These are phyloP conservation scores for Eupithecia exiguata DNA, from an alignment of 2,888 invertebrate genomes.

Conservation along the genomic window DNA sequence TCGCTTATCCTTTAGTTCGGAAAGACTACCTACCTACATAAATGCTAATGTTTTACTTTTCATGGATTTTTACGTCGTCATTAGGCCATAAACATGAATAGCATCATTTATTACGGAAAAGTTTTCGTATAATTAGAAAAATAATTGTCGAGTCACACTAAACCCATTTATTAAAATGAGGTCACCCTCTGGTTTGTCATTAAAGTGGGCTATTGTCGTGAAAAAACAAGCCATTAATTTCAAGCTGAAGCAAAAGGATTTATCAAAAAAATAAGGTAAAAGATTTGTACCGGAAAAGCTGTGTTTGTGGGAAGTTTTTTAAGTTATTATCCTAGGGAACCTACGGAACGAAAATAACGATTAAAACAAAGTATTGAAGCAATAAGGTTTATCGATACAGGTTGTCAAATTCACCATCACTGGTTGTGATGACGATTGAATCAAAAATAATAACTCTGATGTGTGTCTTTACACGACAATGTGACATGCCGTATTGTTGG, in stretches of 20 bases:
- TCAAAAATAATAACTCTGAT: too few species aligned
- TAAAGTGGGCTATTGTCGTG: constrained; percentile 38
- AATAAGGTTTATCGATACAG: not conserved
- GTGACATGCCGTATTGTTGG: too few species aligned
- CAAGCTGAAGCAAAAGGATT: constrained; percentile 1
- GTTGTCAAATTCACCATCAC: not conserved
- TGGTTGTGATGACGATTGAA: not conserved
- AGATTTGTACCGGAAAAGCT: not conserved
- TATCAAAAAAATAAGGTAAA: constrained; percentile 1
- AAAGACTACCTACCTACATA: not conserved
- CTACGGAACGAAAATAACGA: too few species aligned
- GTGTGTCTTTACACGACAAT: not conserved
- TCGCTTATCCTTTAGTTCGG: not conserved
- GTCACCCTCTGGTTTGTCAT: constrained; percentile 45
- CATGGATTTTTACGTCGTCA: constrained; percentile 21
- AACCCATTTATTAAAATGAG: constrained; percentile 58
- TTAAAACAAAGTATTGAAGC: too few species aligned
- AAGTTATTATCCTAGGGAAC: not conserved
- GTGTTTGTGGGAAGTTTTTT: not conserved
- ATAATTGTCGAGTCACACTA: constrained; percentile 53
- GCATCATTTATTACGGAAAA: constrained; percentile 54
- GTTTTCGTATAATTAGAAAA: constrained; percentile 53
- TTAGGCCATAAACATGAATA: constrained; percentile 36
- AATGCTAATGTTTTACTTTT: not conserved
- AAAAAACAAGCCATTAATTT: constrained; percentile 40